Evolutionary conservation across 2,797 vertebrate species (phyloP).

Genomic region (Hybognathus amarus): DNA sequence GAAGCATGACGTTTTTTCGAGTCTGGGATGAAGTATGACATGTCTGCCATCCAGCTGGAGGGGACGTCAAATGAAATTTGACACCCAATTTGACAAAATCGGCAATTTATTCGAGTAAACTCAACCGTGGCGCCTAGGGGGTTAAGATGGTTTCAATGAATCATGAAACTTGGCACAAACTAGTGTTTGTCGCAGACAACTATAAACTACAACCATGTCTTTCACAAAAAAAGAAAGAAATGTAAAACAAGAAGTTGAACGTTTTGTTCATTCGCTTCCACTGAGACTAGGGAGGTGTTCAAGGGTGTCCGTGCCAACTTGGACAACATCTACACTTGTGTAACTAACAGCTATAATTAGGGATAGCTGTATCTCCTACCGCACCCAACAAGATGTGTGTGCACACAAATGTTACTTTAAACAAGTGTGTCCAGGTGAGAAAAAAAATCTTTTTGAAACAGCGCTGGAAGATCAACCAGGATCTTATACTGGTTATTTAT

Average conservation of each 20-base stretch:
- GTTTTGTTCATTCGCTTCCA: slow-evolving; percentile 12
- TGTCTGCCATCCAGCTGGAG: too few relatives aligned
- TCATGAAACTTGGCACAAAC: slow-evolving; percentile 20
- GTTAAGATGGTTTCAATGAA: background rate
- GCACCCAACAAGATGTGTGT: background rate
- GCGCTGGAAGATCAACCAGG: background rate
- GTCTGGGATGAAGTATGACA: too few relatives aligned
- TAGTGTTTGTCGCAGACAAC: slow-evolving; percentile 47
- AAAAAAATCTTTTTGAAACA: too few relatives aligned
- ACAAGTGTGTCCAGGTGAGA: background rate
- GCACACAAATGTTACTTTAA: background rate
- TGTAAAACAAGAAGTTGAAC: slow-evolving; percentile 53
- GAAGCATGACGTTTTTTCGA: too few relatives aligned
- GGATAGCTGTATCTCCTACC: too few relatives aligned
- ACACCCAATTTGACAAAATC: too few relatives aligned
- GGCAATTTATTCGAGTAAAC: too few relatives aligned
- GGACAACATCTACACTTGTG: slow-evolving; percentile 30
- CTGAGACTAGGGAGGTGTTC: slow-evolving; percentile 33
- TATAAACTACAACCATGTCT: slow-evolving; percentile 49
- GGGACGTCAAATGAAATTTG: too few relatives aligned
- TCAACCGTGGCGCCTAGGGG: too few relatives aligned
- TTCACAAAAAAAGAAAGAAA: slow-evolving; percentile 54
- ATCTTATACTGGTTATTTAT: background rate
- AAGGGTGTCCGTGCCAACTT: slow-evolving; percentile 37
- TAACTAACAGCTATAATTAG: slow-evolving; percentile 4